Conservation (phyloP, 2,888 invertebrate genomes). For the Parnassius mnemosyne region DNA sequence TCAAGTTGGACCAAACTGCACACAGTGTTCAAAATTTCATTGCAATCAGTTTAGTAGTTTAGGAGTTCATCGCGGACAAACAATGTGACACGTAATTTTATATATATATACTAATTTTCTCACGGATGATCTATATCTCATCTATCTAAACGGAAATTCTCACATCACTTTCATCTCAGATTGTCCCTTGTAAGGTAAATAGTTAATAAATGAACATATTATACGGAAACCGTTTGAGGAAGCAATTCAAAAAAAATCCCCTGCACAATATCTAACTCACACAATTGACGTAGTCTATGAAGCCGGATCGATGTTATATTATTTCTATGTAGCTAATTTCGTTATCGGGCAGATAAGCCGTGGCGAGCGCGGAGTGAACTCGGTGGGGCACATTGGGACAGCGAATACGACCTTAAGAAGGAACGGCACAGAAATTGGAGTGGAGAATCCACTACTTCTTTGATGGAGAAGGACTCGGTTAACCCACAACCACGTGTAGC, state of each 20-base stretch:
- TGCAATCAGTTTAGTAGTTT: too few species aligned
- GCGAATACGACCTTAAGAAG: constrained; percentile 37
- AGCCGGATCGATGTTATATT: constrained; percentile 62
- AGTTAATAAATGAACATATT: too few species aligned
- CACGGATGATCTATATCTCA: too few species aligned
- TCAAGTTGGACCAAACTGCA: too few species aligned
- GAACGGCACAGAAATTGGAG: constrained; percentile 36
- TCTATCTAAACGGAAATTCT: too few species aligned
- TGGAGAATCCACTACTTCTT: constrained; percentile 27
- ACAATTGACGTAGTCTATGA: constrained; percentile 34
- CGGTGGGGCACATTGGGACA: constrained; percentile 53
- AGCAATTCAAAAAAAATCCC: constrained; percentile 24
- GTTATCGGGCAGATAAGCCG: constrained; percentile 74
- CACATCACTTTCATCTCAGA: too few species aligned
- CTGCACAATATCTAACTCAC: constrained; percentile 29
- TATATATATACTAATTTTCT: too few species aligned
- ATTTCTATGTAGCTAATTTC: constrained; percentile 61
- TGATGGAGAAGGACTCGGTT: constrained; percentile 23
- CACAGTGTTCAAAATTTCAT: too few species aligned
- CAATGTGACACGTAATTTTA: too few species aligned
- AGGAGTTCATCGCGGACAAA: too few species aligned
- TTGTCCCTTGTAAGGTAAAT: too few species aligned
- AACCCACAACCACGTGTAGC: constrained; percentile 49
- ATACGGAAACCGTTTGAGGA: neutral
- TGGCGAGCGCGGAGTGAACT: constrained; percentile 56